Evolutionary conservation across 2,888 invertebrate genomes (phyloP).

Genomic region (Petrolisthes cinctipes): DNA sequence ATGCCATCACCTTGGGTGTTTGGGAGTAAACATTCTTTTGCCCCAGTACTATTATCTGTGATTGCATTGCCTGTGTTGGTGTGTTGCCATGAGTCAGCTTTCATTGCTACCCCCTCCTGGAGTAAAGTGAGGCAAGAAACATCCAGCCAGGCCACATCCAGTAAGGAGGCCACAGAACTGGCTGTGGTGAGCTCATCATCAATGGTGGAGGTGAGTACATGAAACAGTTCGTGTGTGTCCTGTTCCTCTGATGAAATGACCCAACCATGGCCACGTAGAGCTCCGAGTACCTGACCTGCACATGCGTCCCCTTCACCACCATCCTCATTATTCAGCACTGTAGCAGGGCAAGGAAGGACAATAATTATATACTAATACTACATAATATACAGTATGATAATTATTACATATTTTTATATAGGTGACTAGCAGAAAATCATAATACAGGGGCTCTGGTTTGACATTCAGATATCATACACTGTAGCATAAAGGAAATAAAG

Average conservation of each 20-base stretch:
- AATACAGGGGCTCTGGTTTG: background rate
- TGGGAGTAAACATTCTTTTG: background rate
- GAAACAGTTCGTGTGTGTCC: slow-evolving; percentile 93
- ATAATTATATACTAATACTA: background rate
- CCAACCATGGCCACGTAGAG: slow-evolving; percentile 84
- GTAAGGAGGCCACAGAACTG: slow-evolving; percentile 36
- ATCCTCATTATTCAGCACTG: slow-evolving; percentile 52
- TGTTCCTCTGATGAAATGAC: slow-evolving; percentile 90
- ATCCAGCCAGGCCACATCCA: slow-evolving; percentile 57
- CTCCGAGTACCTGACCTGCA: slow-evolving; percentile 80
- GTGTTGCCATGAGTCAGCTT: slow-evolving; percentile 30
- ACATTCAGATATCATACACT: background rate
- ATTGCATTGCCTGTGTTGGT: background rate
- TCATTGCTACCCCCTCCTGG: slow-evolving; percentile 34
- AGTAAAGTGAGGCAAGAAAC: background rate
- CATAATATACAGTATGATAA: background rate
- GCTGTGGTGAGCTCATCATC: slow-evolving; percentile 79
- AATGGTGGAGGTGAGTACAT: slow-evolving; percentile 88
- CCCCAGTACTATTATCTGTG: background rate
- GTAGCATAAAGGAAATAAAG: no score
- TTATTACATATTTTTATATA: background rate
- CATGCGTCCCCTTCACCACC: slow-evolving; percentile 72
- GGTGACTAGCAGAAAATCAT: background rate
- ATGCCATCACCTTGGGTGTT: background rate
- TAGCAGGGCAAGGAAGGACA: background rate